Conservation (phyloP, 1,140 invertebrate species). For the Phymorhynchus buccinoides region DNA sequence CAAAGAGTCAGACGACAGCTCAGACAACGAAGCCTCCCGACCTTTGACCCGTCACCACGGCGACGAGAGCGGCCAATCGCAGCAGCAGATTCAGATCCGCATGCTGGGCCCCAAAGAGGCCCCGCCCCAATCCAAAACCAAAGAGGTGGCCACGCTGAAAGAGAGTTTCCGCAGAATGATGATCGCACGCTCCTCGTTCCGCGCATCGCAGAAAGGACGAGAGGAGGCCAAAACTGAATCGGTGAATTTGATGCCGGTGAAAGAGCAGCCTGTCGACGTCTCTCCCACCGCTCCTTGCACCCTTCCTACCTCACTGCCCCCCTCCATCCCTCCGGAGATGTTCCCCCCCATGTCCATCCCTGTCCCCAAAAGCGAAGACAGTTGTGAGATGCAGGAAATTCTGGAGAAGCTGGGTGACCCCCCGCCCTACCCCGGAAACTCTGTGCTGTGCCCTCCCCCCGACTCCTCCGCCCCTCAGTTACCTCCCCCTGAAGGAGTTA, state of each 20-base stretch:
- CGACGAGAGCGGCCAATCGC: too few relatives aligned
- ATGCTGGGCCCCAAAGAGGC: constrained; percentile 65
- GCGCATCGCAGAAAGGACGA: constrained; percentile 31
- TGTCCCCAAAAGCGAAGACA: not conserved
- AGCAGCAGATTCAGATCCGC: constrained; percentile 63
- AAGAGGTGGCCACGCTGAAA: constrained; percentile 64
- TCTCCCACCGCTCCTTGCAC: not conserved
- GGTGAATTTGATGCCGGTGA: constrained; percentile 22
- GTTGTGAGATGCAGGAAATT: constrained; percentile 43
- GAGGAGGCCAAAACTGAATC: constrained; percentile 31
- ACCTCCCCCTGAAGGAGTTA: not conserved
- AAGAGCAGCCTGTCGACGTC: constrained; percentile 22
- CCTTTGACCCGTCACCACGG: constrained; percentile 41
- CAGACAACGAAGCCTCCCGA: constrained; percentile 62
- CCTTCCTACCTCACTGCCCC: not conserved
- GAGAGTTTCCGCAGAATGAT: constrained; percentile 68
- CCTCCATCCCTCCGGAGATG: not conserved
- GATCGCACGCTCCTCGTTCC: constrained; percentile 63
- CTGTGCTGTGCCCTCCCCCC: not conserved
- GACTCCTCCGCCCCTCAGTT: not conserved
- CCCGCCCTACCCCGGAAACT: constrained; percentile 43
- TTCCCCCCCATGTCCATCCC: not conserved
- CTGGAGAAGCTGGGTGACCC: constrained; percentile 46
- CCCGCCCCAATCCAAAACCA: constrained; percentile 64
- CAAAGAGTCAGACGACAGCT: constrained; percentile 52